Evolutionary conservation across 2,797 vertebrate species (phyloP), one percentile per base, ranked within the genome.

Genomic region (Myotis planiceps): DNA sequence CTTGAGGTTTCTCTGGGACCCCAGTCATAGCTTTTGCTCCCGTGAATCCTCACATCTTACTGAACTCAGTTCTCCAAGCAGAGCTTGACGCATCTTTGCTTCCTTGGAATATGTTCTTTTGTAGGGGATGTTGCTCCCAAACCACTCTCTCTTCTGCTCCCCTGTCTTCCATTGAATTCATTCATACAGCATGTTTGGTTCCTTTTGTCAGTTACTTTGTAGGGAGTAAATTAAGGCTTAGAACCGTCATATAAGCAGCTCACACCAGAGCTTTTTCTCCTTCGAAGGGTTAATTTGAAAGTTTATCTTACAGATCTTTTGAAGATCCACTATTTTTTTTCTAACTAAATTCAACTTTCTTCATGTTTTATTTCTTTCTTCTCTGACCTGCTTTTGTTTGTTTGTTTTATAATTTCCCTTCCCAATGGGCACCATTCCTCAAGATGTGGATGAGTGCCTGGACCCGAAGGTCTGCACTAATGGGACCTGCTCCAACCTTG

Each of bases 361-460:
- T 96, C 47, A 27, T 78, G 34, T 86, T 85, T 42, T 45, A 4
- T 60, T 85, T 94, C 45, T 92, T 88, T 51, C 69, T 78, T 45
- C 18, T 83, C 15, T 55, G 5, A 5, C 18, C 13, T 71, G 19
- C 16, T 66, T 9, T 81, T 88, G 4, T 69, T 72, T 74, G 25
- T 84, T 3, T 63, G 42, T 74, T 2, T 55, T 25, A 49, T n/a
- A 9, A 47, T 69, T 32, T 7, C 42, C 9, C 14, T 88, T 90
- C 74, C 58, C 37, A 4, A 74, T 80, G 34, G 3, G 3, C 92
- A 78, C 82, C 60, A 78, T 81, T 92, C 63, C 85, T 88, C 49
- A 94, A 99, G 99, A 99, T 87, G 96, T 99, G 55, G 97, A 99
- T 19, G 99, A 99, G 87, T 99, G 99, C 96, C 98, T 97, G 82